Evolutionary conservation across 2,888 invertebrate genomes (phyloP), one percentile per base, ranked within the genome.

Genomic region (Melieria picta): DNA sequence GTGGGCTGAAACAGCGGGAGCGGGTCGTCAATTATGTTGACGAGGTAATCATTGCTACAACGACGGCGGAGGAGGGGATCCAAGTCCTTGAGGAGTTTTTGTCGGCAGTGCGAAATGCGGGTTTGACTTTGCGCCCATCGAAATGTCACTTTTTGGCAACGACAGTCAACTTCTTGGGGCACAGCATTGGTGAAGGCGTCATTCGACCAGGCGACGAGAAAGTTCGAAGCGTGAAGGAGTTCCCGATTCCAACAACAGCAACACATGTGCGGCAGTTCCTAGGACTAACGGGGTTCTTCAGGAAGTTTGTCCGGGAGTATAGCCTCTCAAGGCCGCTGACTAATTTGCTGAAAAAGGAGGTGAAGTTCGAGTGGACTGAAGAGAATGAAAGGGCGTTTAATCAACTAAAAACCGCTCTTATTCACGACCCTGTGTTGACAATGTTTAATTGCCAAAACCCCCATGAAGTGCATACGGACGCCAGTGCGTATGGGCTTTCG

Each of bases 251-350:
- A 6, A 48, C 46, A 3, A 55, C 42, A 7, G 9, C 42, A 5
- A 69, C 69, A 1, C 45, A 72, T 9, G 43, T 61, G 2, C 11
- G 68, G 52, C 48, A 52, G 55, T 72, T 69, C n/a, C 42, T 69
- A 42, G 69, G 62, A 0, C 10, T 72, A 7, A 56, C 61, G 6
- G 55, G 74, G 11, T 73, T 73, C 58, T 74, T 76, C 42, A 48
- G 73, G 3, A 74, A 73, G 62, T 72, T 75, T 42, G 63, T 73
- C n/a, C 2, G 47, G 50, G 5, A 71, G n/a, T 76, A 73, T 45
- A 57, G 70, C 1, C 16, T 73, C 9, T 47, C 71, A 3, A 71
- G 63, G 52, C 72, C 81, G 6, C 55, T 83, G 48, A 82, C 75
- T 4, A 55, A 55, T 3, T 16, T 57, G 42, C 57, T 16, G 6